Evolutionary conservation across 2,888 invertebrate genomes (phyloP).

Genomic region (Pomacea canaliculata): DNA sequence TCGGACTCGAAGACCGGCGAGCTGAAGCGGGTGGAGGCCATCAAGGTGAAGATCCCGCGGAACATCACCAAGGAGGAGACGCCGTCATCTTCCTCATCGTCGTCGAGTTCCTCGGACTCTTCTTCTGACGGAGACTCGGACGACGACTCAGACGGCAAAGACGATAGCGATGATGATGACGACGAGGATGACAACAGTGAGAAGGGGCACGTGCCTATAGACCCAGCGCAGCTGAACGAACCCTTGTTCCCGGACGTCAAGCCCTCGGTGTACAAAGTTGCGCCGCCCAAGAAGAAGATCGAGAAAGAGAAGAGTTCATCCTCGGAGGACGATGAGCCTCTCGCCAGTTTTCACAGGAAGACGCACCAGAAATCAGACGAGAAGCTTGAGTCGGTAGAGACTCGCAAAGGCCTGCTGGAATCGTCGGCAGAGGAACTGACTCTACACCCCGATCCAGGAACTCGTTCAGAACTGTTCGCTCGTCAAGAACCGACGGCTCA

Average conservation of each 20-base stretch:
- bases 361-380: not conserved
- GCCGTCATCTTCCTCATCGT: slow-evolving; percentile 7
- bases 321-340: slow-evolving; percentile 22
- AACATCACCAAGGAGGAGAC: slow-evolving; percentile 5
- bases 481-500: too few species aligned
- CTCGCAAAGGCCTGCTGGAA: too few species aligned
- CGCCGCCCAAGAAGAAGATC: slow-evolving; percentile 6
- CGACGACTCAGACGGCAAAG: slow-evolving; percentile 9
- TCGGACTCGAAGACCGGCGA: not conserved
- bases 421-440: too few species aligned
- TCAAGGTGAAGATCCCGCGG: slow-evolving; percentile 23
- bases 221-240: slow-evolving; percentile 18
- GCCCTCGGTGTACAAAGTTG: not conserved
- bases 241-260: slow-evolving; percentile 22
- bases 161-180: slow-evolving; percentile 15
- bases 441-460: too few species aligned
- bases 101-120: slow-evolving; percentile 13
- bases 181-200: slow-evolving; percentile 4
- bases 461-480: too few species aligned
- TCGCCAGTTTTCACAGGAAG: slow-evolving; percentile 21
- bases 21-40: slow-evolving; percentile 23
- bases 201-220: not conserved
- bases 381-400: not conserved
- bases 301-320: not conserved
- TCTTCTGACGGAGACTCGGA: slow-evolving; percentile 16